Base-by-base conservation (phyloP, 2,888 invertebrate genomes). In the Merodon equestris region DNA sequence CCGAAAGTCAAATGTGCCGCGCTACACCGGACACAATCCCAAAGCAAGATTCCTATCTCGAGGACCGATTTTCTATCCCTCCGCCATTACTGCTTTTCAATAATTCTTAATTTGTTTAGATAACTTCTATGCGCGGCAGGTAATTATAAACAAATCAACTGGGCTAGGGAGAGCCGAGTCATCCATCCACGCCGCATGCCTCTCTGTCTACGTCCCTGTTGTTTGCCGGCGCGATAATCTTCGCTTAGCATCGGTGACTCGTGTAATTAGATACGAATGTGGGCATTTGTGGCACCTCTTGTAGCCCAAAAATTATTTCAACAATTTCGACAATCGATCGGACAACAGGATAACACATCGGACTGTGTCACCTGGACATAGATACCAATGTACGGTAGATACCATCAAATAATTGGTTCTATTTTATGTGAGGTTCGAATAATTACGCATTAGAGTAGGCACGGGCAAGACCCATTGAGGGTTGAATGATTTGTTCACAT, bases 111-210 rank as follows among this genome's bases (percentile, higher is more conserved):
- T 74, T 74, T 79, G 64, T 34, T 56, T 64, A 72, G 47, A 63
- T 50, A 60, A 51, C 53, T 53, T 27, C 36, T 27, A 53, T 56
- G 57, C 34, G 48, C 58, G 34, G 36, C 40, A 58, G 60, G 54
- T 74, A 74, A 79, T 79, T 79, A 79, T 74, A 79, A 79, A 60
- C 70, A 74, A 74, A 79, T 79, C 74, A 79, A 70, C 74, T 15
- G 63, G 74, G 70, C 74, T 63, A 51, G 73, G 15, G 45, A 53
- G 57, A 53, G 48, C 19, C 27, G 7, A 27, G 27, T 7, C 27
- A 27, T 27, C 27, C 27, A 27, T 57, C 51, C 56, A 50, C 66
- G 27, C 58, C 45, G 14, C 27, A n/a, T 4, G 2, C 9, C 38
- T 40, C 5, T 40, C 40, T n/a, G 10, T 10, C 40, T 10, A n/a